Conservation (phyloP, 2,797 vertebrate species). For the Platyrinchus mystaceus region DNA sequence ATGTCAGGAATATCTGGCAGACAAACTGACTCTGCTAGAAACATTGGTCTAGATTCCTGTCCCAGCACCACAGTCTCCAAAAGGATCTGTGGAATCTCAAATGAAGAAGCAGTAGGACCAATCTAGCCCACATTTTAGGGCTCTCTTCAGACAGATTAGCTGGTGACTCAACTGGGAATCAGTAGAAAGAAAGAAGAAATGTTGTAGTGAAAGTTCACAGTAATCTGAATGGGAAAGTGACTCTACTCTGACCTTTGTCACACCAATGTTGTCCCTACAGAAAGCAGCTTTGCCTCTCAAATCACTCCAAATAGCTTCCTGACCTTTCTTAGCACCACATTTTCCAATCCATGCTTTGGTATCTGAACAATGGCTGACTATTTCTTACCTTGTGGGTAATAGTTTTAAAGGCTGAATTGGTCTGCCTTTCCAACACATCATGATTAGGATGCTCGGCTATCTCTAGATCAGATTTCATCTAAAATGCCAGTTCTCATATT, state of each 20-base stretch:
- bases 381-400: not conserved
- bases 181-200: not conserved
- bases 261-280: not conserved
- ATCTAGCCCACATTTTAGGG: not conserved
- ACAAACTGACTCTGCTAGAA: not conserved
- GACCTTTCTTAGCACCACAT: not conserved
- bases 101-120: not conserved
- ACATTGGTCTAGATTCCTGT: not conserved
- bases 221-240: not conserved
- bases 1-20: not conserved
- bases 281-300: not conserved
- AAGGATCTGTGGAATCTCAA: not conserved
- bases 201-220: not conserved
- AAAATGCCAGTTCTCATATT: not conserved
- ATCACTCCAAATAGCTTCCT: not conserved
- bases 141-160: not conserved
- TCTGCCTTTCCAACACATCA: not conserved
- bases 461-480: not conserved
- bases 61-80: rapidly evolving
- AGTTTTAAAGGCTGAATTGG: not conserved
- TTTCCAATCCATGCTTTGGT: not conserved
- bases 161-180: not conserved
- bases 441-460: not conserved
- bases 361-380: not conserved
- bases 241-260: not conserved